phyloP scores from a whole-genome alignment of 2,797 vertebrate genomes.

The Chrysocyon brachyurus region DNA sequence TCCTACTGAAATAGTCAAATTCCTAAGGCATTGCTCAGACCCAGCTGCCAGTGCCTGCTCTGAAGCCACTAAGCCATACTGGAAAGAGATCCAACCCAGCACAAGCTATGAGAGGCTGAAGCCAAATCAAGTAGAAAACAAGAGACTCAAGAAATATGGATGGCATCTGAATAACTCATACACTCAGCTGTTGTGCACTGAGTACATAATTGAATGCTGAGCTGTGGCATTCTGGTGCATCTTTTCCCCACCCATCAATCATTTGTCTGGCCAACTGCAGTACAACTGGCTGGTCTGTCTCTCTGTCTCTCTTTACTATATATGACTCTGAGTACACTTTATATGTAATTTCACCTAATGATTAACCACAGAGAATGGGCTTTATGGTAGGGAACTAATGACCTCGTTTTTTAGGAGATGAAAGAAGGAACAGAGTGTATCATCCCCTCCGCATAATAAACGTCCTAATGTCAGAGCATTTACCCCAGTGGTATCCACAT shows the following conservation, averaged over 20 bases:
- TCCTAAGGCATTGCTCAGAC: slow-evolving; percentile 47
- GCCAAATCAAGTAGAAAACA: slow-evolving; percentile 46
- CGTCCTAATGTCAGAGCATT: background rate
- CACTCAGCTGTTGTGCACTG: slow-evolving; percentile 67
- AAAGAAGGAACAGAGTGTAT: background rate
- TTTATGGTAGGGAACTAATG: slow-evolving; percentile 30
- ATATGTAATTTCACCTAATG: slow-evolving; percentile 49
- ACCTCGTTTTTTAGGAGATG: background rate
- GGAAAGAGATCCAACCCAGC: slow-evolving; percentile 1
- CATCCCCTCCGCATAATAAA: background rate
- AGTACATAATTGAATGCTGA: slow-evolving; percentile 48
- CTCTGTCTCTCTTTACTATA: slow-evolving; percentile 5
- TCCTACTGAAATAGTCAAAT: slow-evolving; percentile 38
- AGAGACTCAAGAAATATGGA: slow-evolving; percentile 34
- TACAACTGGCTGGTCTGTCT: slow-evolving; percentile 84
- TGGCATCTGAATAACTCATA: background rate
- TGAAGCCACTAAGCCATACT: slow-evolving; percentile 36
- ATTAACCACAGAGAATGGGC: background rate
- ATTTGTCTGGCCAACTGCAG: slow-evolving; percentile 86
- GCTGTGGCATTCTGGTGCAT: background rate
- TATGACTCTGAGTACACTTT: slow-evolving; percentile 12
- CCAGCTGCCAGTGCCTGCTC: slow-evolving; percentile 36
- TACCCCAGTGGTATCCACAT: background rate
- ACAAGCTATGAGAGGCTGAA: background rate
- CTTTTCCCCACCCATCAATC: slow-evolving; percentile 47